These are phyloP conservation scores for Drosophila kurseongensis DNA, from an alignment of 1,140 invertebrate species.

Conservation along the genomic window DNA sequence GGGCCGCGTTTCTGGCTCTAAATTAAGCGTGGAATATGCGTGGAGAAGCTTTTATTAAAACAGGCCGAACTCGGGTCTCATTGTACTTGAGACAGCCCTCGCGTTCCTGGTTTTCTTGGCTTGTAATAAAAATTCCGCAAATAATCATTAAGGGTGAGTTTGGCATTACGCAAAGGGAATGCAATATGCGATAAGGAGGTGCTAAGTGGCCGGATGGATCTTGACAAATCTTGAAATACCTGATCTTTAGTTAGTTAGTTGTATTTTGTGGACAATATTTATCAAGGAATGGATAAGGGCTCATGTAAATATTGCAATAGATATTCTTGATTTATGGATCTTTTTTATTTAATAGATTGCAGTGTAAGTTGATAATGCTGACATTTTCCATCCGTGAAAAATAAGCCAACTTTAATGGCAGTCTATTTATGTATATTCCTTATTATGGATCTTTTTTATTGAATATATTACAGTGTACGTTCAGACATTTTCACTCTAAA, in stretches of 20 bases:
- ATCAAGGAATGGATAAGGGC: too few relatives aligned
- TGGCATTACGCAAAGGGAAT: constrained; percentile 2
- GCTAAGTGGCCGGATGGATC: constrained; percentile 2
- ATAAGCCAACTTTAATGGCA: background rate
- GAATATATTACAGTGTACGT: too few relatives aligned
- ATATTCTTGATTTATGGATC: too few relatives aligned
- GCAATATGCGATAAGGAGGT: background rate
- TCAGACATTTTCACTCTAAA: too few relatives aligned
- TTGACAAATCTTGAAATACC: background rate
- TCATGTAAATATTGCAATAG: too few relatives aligned
- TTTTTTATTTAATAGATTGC: too few relatives aligned
- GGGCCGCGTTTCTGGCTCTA: constrained; percentile 22
- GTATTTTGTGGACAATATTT: background rate
- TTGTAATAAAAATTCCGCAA: constrained; percentile 65
- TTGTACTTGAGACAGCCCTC: constrained; percentile 10
- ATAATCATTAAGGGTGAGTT: constrained; percentile 35
- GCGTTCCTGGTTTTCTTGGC: background rate
- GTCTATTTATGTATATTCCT: constrained; percentile 10
- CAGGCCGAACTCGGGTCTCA: constrained; percentile 23
- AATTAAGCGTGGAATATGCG: constrained; percentile 76
- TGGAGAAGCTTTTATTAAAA: constrained; percentile 69
- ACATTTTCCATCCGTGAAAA: background rate
- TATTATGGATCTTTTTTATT: too few relatives aligned
- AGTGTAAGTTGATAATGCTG: background rate
- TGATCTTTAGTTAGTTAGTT: background rate